Evolutionary conservation across 1,140 invertebrate species (phyloP), one percentile per base, ranked within the genome.

Genomic region (Aphelinus atriplicis): DNA sequence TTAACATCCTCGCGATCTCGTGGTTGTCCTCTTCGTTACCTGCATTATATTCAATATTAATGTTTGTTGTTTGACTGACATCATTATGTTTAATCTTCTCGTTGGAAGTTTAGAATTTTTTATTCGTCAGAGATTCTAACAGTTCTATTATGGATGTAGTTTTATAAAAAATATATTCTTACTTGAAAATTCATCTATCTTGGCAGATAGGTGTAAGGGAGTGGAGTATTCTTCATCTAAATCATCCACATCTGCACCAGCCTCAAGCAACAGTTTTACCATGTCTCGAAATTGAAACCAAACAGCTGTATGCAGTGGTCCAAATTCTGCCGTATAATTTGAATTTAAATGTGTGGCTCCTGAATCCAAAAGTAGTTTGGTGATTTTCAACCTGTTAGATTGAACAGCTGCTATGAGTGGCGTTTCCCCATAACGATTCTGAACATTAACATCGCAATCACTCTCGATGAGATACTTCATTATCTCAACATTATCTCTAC

Each of bases 361-460:
- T 53, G 64, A 47, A 55, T 66, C 64, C 6, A 66, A 50, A 9
- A 66, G 50, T 53, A 53, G 45, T 64, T 64, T 64, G 2, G 62
- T 46, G 46, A 71, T 50, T 62, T 62, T 71, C n/a, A 71, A 43
- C 50, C 50, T 71, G 46, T 61, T 71, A n/a, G 51, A 53, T 46
- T 62, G 47, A 62, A 71, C 50, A 51, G 69, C 69, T 62, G 43
- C 55, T 53, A 63, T 62, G n/a, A 71, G 42, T 10, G 69, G 69
- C 6, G 69, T 71, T 62, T 71, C 69, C 6, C 69, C 69, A 71
- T 71, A 62, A 6, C 47, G 55, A 55, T 71, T 71, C 45, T 45
- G 61, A 3, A 62, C 26, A 71, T 71, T 71, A 6, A 71, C 47
- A 51, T 71, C 60, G 9, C 69, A 71, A n/a, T 60, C 69, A 10